A percentile compares a stretch with the other conserved stretches of the same genome.
Conservation (phyloP, 2,797 vertebrate genomes). For the Hydrophis major region DNA sequence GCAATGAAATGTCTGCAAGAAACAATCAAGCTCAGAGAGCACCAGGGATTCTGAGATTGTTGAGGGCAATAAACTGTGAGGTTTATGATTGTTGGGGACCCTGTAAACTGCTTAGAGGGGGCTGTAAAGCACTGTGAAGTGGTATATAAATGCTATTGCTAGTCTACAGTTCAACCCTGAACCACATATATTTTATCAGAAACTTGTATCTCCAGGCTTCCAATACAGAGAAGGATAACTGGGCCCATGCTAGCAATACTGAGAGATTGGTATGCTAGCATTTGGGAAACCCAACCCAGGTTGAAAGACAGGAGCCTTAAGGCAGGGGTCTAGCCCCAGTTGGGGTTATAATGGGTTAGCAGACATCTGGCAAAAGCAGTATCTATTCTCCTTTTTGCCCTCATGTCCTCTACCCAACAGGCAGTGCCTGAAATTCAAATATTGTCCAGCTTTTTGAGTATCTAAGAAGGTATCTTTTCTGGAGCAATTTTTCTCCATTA, state of each 20-base stretch:
- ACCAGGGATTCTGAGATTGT: too few species aligned
- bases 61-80: too few species aligned
- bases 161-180: background rate
- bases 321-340: background rate
- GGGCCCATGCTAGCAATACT: background rate
- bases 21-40: background rate
- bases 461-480: background rate
- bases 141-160: too few species aligned
- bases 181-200: background rate
- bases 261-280: background rate
- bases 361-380: background rate
- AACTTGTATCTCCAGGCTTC: background rate
- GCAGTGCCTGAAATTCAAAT: background rate
- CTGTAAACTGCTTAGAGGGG: too few species aligned
- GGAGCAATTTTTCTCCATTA: background rate
- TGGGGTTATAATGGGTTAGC: background rate
- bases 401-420: background rate
- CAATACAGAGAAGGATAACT: background rate
- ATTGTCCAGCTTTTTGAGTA: background rate
- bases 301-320: background rate
- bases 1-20: background rate
- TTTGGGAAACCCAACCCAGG: background rate
- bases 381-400: background rate
- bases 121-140: too few species aligned
- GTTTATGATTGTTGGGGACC: too few species aligned